These are phyloP conservation scores for Hirtodrosophila trivittata DNA, from an alignment of 2,888 invertebrate species.

Conservation along the genomic window DNA sequence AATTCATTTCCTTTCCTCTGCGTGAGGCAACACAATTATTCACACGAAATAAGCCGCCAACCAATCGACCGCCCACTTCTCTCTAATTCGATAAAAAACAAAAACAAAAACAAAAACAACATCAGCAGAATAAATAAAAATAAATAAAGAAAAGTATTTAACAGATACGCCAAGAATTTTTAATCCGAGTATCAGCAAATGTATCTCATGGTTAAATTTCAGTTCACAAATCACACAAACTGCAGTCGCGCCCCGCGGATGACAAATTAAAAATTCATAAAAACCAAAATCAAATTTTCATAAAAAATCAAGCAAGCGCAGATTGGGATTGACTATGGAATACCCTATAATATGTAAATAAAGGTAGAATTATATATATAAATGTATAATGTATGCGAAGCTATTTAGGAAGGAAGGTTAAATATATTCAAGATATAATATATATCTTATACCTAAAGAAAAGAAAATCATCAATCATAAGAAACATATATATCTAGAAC, in stretches of 20 bases:
- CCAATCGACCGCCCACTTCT: background rate
- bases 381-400: no score
- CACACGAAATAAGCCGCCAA: slow-evolving; percentile 32
- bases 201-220: slow-evolving; percentile 20
- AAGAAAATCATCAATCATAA: no score
- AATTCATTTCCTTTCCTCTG: slow-evolving; percentile 32
- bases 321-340: no score
- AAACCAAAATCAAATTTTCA: slow-evolving; percentile 54
- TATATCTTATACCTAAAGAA: no score
- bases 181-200: slow-evolving; percentile 6
- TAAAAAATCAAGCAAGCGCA: no score
- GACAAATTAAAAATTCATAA: slow-evolving; percentile 76
- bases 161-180: slow-evolving; percentile 5
- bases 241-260: slow-evolving; percentile 25
- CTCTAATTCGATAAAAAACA: background rate
- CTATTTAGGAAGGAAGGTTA: no score
- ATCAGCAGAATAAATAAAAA: no score
- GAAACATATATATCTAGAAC: no score
- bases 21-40: slow-evolving; percentile 63
- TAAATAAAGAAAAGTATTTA: slow-evolving; percentile 13
- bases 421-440: no score
- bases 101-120: background rate
- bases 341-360: background rate
- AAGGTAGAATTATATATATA: no score
- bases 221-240: slow-evolving; percentile 57